Conservation (phyloP, 2,797 vertebrate genomes). For the Hephaestus fuliginosus region DNA sequence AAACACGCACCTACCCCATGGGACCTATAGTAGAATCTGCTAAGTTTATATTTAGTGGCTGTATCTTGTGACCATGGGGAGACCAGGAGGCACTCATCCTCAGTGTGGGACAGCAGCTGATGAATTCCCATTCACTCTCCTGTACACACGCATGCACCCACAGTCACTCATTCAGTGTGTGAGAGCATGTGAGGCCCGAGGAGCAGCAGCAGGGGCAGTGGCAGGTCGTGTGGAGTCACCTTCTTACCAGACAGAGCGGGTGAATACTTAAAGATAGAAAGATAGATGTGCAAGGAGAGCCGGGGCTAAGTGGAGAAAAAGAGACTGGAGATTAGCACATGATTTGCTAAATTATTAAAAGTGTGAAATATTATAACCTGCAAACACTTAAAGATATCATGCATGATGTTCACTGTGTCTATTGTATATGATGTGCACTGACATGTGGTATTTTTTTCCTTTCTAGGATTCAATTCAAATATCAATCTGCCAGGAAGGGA, state of each 20-base stretch:
- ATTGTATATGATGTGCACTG: slow-evolving; percentile 2
- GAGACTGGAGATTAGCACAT: background rate
- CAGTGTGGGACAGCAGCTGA: slow-evolving; percentile 70
- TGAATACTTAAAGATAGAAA: slow-evolving; percentile 21
- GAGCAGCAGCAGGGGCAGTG: slow-evolving; percentile 31
- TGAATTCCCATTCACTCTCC: slow-evolving; percentile 68
- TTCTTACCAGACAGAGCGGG: slow-evolving; percentile 33
- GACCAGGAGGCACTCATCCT: slow-evolving; percentile 64
- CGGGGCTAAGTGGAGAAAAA: background rate
- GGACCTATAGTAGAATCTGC: slow-evolving; percentile 51
- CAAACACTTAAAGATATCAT: background rate
- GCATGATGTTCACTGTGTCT: background rate
- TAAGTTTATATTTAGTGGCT: slow-evolving; percentile 71
- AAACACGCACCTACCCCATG: slow-evolving; percentile 44
- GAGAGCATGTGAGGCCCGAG: slow-evolving; percentile 52
- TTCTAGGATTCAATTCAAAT: slow-evolving; percentile 92
- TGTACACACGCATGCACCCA: slow-evolving; percentile 42
- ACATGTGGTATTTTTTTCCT: slow-evolving; percentile 21
- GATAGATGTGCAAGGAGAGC: background rate
- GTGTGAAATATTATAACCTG: background rate
- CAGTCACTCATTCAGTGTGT: slow-evolving; percentile 51
- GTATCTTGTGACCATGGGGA: slow-evolving; percentile 64
- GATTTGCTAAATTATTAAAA: background rate
- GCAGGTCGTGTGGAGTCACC: slow-evolving; percentile 53
- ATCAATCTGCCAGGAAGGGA: slow-evolving; percentile 92